Base-by-base conservation (phyloP, 2,888 invertebrate species). In the Dolomedes plantarius region DNA sequence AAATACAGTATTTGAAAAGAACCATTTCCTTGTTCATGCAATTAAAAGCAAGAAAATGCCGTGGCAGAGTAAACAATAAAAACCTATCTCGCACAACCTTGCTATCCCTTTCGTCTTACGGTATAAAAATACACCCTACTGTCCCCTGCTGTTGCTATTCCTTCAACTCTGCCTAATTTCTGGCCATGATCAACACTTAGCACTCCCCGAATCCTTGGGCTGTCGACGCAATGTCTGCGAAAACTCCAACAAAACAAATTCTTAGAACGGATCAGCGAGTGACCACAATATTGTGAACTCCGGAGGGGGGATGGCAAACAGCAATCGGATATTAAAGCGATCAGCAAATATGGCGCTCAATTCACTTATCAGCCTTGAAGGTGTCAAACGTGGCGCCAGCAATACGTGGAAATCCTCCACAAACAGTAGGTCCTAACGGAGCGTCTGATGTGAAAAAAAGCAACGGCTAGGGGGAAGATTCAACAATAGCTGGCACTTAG, bases 291-390 rank as follows among this genome's bases (percentile, higher is more conserved):
- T 56, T 56, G 23, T 23, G 56, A 56, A 56, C 23, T 56, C 56
- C 7, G 23, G 19, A 23, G 23, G 23, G 56, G 46, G 46, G 46
- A 56, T 23, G 0, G 1, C 56, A 82, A 82, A 82, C 71, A 82
- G 31, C 64, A 69, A 68, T 69, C 16, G 71, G 76, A 77, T 77
- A 83, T 83, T 83, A 83, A 83, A 83, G 76, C 83, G 83, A 83
- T 83, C 83, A 50, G 83, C 83, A 83, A 83, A 83, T 77, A 83
- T 32, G 67, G 50, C 64, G 56, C 46, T 74, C 82, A 69, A 76
- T 64, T 82, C 69, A 82, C 62, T 71, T 67, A 39, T n/a, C 56
- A 72, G 72, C 83, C 83, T 83, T 83, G 83, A 56, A 83, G 36
- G 71, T 83, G 83, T 83, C 83, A 83, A 67, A 72, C 27, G 1